A percentile compares a stretch with the other conserved stretches of the same genome.
phyloP scores from a whole-genome alignment of 2,797 vertebrate species.

The Danionella dracula region DNA sequence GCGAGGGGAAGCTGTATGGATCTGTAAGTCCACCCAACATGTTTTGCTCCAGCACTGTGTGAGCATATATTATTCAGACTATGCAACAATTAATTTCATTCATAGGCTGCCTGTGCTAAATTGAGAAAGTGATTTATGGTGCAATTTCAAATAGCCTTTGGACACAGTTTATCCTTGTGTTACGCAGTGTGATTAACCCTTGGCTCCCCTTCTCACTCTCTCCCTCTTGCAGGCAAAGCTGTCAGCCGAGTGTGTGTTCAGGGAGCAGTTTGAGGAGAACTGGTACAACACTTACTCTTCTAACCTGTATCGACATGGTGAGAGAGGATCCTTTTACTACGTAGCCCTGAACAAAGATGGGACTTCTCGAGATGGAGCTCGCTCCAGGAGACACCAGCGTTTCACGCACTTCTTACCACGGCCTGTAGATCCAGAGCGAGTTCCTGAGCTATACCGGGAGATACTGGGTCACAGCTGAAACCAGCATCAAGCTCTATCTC shows the following conservation, averaged over 20 bases:
- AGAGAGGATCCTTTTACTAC: constrained; percentile 89
- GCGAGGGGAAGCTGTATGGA: constrained; percentile 89
- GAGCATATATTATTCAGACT: not conserved
- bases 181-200: constrained; percentile 6
- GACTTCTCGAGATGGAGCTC: constrained; percentile 85
- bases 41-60: not conserved
- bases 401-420: constrained; percentile 98
- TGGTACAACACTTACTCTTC: constrained; percentile 99
- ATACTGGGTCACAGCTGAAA: constrained; percentile 94
- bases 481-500: not conserved
- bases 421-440: constrained; percentile 94
- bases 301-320: constrained; percentile 91
- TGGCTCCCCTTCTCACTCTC: not conserved
- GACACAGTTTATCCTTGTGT: constrained; percentile 26
- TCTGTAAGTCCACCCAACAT: constrained; percentile 79
- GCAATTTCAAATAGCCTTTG: constrained; percentile 22
- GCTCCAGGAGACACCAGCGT: constrained; percentile 94
- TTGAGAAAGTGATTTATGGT: constrained; percentile 13
- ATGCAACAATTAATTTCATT: constrained; percentile 18
- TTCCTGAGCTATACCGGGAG: constrained; percentile 96
- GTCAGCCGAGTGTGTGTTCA: constrained; percentile 91
- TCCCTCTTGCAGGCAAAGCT: constrained; percentile 82
- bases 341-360: constrained; percentile 97
- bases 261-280: constrained; percentile 98
- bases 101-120: not conserved